Base-by-base conservation (phyloP, 1,140 invertebrate genomes). In the Drosophila nigromelanica region DNA sequence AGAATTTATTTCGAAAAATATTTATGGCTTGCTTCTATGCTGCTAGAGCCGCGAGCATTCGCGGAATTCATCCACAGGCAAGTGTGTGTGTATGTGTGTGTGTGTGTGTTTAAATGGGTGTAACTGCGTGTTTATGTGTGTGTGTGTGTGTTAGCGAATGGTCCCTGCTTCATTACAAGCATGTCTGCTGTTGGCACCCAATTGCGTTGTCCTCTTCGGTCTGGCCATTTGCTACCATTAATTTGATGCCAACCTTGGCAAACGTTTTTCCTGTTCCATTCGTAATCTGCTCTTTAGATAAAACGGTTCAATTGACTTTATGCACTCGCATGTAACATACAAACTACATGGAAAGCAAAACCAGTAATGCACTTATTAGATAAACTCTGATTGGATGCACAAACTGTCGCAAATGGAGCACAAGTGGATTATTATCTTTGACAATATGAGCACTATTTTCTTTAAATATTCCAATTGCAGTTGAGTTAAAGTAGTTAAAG, bases 1-100 rank as follows among this genome's bases (percentile, higher is more conserved):
- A 87, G 83, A 79, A 87, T 89, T 87, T 87, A 89, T 87, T 87
- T 89, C 79, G 73, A 89, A 87, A 87, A 89, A 89, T 80, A 87
- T 89, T 83, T 89, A 87, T 89, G 79, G 75, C 52, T 52, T 61
- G 80, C 67, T 83, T 58, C 76, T 66, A 76, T 69, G 62, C 47
- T 67, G 56, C 39, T 55, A 45, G 62, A 56, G 45, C 54, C 58
- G 50, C 56, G 33, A 70, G 67, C 60, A 63, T 64, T 66, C 67
- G 76, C 76, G 82, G 78, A 78, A 86, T 87, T 80, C 67, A 43
- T 50, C 58, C 68, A 58, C 24, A 18, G 24, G 27, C 47, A 52
- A 33, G 27, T 62, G 14, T 33, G n/a, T 72, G 14, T 62, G 14
- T 33, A 11, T 72, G 14, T 12, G 24, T 27, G 37, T 14, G 33